A percentile compares a stretch with the other conserved stretches of the same genome.
Evolutionary conservation across 2,113 vertebrate species (phyloP).

Genomic region (Tringa solitaria): DNA sequence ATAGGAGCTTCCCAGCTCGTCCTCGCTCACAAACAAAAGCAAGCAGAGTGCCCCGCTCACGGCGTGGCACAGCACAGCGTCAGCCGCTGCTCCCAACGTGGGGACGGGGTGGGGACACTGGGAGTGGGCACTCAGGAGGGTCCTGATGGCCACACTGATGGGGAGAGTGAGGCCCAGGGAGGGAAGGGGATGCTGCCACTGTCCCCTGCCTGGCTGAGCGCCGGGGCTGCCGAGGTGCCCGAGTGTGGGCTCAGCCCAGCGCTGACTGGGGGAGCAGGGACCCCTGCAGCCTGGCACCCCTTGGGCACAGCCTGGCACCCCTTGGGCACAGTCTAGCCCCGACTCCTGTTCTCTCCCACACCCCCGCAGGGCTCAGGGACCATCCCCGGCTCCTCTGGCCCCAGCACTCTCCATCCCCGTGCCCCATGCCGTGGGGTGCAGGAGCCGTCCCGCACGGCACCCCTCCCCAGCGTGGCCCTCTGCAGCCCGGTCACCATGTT

Average conservation of each 20-base stretch:
- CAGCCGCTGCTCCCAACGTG: neutral
- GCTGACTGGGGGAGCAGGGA: too few species aligned
- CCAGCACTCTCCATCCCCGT: rapidly evolving
- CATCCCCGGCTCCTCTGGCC: neutral
- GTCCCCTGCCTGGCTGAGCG: neutral
- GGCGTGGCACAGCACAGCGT: neutral
- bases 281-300: neutral
- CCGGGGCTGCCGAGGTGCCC: rapidly evolving
- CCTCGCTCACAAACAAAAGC: neutral
- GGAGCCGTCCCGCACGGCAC: rapidly evolving
- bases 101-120: neutral
- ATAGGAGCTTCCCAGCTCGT: neutral
- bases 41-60: rapidly evolving
- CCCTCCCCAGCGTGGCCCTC: neutral
- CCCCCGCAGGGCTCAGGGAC: neutral
- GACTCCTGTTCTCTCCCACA: neutral
- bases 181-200: neutral
- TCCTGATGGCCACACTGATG: neutral
- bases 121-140: neutral
- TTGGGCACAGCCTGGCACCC: neutral
- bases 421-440: neutral
- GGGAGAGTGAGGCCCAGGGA: neutral
- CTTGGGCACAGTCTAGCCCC: neutral
- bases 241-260: neutral
- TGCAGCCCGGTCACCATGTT: slow-evolving; percentile 35